Evolutionary conservation across 2,113 vertebrate genomes (phyloP).

Genomic region (Pygoscelis adeliae): DNA sequence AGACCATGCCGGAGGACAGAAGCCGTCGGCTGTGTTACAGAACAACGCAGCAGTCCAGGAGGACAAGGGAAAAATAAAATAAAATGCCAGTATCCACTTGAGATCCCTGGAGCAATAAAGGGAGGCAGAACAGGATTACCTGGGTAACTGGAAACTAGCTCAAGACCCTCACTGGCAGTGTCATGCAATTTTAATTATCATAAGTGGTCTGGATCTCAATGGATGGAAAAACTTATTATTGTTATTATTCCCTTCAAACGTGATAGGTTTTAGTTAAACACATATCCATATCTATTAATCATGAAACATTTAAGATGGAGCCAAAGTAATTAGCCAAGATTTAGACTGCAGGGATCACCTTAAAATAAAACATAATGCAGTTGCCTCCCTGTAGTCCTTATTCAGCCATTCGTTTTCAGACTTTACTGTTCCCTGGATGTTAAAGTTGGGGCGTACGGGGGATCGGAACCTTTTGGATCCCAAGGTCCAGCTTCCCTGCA

Average conservation of each 20-base stretch:
- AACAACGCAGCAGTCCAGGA: neutral
- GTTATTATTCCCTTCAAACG: constrained; percentile 60
- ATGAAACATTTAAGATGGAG: constrained; percentile 8
- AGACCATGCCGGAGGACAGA: rapidly evolving
- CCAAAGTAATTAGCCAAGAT: constrained; percentile 45
- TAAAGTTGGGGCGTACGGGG: rapidly evolving
- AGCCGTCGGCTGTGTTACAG: neutral
- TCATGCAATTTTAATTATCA: constrained; percentile 56
- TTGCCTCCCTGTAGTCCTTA: neutral
- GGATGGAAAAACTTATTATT: constrained; percentile 68
- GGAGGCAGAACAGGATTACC: constrained; percentile 48
- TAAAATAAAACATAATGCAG: constrained; percentile 1
- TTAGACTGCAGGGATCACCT: constrained; percentile 39
- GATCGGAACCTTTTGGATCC: neutral
- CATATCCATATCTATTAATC: constrained; percentile 40
- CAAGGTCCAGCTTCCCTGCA: neutral
- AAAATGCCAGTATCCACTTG: neutral
- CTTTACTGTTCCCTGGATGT: neutral
- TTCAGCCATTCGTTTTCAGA: neutral
- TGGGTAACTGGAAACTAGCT: constrained; percentile 45
- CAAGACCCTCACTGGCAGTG: constrained; percentile 36
- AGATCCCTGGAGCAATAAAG: constrained; percentile 41
- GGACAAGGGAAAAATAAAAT: neutral
- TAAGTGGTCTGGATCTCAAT: constrained; percentile 62
- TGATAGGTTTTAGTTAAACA: constrained; percentile 60